A percentile compares a stretch with the other conserved stretches of the same genome.
Conservation (phyloP, 2,797 vertebrate species). For the Luscinia megarhynchos region DNA sequence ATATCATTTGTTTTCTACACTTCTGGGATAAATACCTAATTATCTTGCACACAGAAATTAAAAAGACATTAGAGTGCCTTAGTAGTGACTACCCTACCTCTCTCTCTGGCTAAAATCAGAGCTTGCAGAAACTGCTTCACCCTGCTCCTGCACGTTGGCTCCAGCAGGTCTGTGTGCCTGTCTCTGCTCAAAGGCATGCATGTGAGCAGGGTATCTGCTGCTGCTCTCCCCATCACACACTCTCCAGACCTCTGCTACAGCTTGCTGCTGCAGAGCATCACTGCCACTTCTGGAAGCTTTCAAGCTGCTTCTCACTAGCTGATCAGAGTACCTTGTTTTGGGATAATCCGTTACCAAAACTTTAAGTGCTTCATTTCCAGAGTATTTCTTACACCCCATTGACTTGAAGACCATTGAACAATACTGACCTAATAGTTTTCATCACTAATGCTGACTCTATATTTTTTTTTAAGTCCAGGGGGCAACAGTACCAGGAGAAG, state of each 20-base stretch:
- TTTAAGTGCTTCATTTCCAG: neutral
- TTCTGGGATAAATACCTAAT: slow-evolving; percentile 24
- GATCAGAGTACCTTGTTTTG: neutral
- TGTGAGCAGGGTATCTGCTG: neutral
- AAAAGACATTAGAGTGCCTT: neutral
- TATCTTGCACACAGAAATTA: neutral
- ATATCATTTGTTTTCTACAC: neutral
- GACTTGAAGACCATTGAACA: neutral
- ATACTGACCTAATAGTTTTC: neutral
- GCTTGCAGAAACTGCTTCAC: neutral
- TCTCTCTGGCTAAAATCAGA: neutral
- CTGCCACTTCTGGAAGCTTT: neutral
- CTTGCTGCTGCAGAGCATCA: neutral
- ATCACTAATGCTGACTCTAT: neutral
- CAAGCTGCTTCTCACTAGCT: neutral
- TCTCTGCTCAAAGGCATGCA: neutral
- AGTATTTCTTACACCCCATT: neutral
- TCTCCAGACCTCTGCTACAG: neutral
- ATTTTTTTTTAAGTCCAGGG: neutral
- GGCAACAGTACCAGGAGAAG: neutral
- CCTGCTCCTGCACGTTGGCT: neutral
- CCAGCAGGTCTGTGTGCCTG: neutral
- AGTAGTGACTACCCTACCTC: neutral
- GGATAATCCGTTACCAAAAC: neutral
- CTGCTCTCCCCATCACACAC: neutral